Base-by-base conservation (phyloP, 2,113 vertebrate genomes). In the Nesogale talazaci region DNA sequence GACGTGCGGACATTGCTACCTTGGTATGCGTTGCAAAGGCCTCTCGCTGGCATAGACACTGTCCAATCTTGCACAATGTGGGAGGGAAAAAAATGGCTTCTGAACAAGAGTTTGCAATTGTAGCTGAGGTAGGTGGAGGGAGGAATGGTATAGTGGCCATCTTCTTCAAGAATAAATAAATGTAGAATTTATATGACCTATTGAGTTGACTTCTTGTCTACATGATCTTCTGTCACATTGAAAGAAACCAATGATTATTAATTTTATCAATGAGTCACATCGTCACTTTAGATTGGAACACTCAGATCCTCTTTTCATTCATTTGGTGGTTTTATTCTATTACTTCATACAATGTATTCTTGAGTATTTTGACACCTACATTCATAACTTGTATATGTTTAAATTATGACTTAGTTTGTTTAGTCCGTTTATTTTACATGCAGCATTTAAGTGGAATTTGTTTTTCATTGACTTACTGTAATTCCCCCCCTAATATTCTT, bases 401-500 rank as follows among this genome's bases (percentile, higher is more conserved):
- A 95, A 97, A 95, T 97, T 95, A 96, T 82, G 86, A 87, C 91
- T 97, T 86, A n/a, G 77, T 94, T 83, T 97, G 96, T 97, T 97
- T 97, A 96, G 87, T 95, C 93, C 85, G 93, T 96, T 98, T 98
- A 96, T 93, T 97, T 97, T 97, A 97, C 84, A 96, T 92, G 90
- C 89, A 91, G 92, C 89, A 94, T 97, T 98, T 97, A 97, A 97
- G 93, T 97, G 94, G 95, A 97, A 97, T 98, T 98, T 94, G 46
- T 52, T 96, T 97, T 97, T 92, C 97, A 97, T 92, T 97, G 97
- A 97, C 97, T 96, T 97, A 95, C 97, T 97, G 96, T 98, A 98
- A 98, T 98, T 95, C 94, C 95, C 42, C 95, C 94, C 94, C 97
- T 98, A 97, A 98, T 98, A 98, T 98, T 98, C 97, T 97, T 97